phyloP scores from a whole-genome alignment of 2,888 invertebrate species.

The Neria commutata region DNA sequence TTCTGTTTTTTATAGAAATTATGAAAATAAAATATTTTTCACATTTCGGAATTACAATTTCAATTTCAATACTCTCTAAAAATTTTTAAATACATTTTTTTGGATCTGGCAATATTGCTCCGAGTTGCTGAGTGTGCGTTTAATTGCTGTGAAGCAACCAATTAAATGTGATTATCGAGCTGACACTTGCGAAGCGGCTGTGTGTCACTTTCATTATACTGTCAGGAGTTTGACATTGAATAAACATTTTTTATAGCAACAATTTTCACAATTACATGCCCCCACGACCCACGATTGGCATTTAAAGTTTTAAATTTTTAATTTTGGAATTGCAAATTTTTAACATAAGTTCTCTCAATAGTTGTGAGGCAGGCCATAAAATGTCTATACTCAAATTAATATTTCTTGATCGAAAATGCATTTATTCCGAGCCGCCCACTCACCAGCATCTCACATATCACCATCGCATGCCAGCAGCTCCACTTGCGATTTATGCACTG shows the following conservation, averaged over 20 bases:
- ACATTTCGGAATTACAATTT: background rate
- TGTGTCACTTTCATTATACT: constrained; percentile 1
- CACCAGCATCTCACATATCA: background rate
- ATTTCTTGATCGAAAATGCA: constrained; percentile 16
- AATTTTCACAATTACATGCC: too few relatives aligned
- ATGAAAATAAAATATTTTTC: background rate
- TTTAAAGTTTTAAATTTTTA: too few relatives aligned
- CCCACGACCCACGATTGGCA: too few relatives aligned
- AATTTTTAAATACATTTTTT: background rate
- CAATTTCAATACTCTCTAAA: too few relatives aligned
- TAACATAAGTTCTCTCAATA: too few relatives aligned
- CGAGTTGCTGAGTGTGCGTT: too few relatives aligned
- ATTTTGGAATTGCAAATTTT: too few relatives aligned
- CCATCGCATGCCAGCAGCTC: background rate
- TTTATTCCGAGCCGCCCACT: constrained; percentile 16
- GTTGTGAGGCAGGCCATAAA: constrained; percentile 3
- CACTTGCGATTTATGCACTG: constrained; percentile 14
- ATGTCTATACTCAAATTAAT: background rate
- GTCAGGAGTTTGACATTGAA: too few relatives aligned
- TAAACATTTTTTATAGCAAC: too few relatives aligned
- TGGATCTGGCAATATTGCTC: too few relatives aligned
- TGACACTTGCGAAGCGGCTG: background rate
- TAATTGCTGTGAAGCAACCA: too few relatives aligned
- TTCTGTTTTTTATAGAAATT: too few relatives aligned
- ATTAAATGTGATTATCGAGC: background rate